Base-by-base conservation (phyloP, 2,888 invertebrate species). In the Amphipoea lucens region DNA sequence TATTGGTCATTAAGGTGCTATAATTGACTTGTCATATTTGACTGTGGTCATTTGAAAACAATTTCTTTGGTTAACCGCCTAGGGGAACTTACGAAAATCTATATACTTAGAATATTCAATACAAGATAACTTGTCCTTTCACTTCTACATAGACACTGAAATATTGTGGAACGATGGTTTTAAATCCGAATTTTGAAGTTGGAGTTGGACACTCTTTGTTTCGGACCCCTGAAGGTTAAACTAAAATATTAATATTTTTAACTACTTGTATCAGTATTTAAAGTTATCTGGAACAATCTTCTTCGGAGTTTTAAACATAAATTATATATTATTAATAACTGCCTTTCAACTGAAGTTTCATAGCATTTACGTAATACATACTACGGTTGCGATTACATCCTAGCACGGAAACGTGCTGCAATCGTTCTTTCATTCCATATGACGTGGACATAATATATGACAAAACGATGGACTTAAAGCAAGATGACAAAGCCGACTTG, bases 381-480 rank as follows among this genome's bases (percentile, higher is more conserved):
- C 29, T 29, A 54, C 6, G 36, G 36, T 73, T 65, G 60, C 48
- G 42, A 54, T 73, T 63, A 65, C 40, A 72, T 29, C 20, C 45
- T 62, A 54, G 54, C 60, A 7, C 62, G 71, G 62, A 57, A 65
- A 51, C n/a, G 14, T 78, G 60, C 23, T 73, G 60, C 48, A 78
- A 72, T 74, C 80, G 67, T 45, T 70, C 72, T 73, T 76, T 63
- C 48, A 74, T 74, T 51, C 54, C 60, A n/a, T n/a, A 36, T 65
- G 60, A 77, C 68, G 57, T 57, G 48, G 40, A 42, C 20, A 67
- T 82, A 76, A 78, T 71, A 78, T 66, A 78, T 67, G 74, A 79
- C 76, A 75, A 79, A 87, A 87, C 74, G 84, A 79, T 83, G 63
- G 36, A 79, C 76, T 66, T 82, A 85, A 45, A 36, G 67, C 62